phyloP scores from a whole-genome alignment of 2,797 vertebrate species.

The Clarias fuscus region DNA sequence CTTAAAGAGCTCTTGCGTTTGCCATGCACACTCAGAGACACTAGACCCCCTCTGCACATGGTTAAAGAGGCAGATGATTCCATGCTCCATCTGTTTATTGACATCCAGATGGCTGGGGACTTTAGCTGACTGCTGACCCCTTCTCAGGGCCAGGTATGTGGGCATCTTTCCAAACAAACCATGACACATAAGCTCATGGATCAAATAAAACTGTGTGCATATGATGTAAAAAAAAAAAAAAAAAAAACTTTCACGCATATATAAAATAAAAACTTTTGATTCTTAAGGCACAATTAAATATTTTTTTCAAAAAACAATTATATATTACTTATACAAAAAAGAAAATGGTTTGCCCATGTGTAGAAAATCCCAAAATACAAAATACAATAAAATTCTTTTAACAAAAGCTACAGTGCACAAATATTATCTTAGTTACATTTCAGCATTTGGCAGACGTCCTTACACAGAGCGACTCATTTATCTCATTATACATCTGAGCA shows the following conservation, averaged over 20 bases:
- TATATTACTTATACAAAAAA: neutral
- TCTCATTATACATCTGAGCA: no score
- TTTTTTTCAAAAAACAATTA: neutral
- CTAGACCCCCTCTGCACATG: conserved; percentile 32
- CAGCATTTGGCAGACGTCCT: no score
- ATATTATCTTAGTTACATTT: no score
- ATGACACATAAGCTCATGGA: neutral
- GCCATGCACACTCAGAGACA: neutral
- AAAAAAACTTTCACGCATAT: neutral
- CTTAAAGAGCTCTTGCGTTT: neutral
- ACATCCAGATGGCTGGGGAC: conserved; percentile 48
- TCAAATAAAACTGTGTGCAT: neutral
- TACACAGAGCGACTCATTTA: no score
- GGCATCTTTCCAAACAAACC: conserved; percentile 41
- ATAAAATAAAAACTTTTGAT: neutral
- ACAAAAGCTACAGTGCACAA: neutral
- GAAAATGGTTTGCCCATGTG: neutral
- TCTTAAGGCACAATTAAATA: neutral
- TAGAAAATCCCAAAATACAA: neutral
- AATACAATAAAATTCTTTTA: neutral
- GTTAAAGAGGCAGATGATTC: conserved; percentile 44
- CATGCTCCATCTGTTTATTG: conserved; percentile 50
- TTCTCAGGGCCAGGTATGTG: conserved; percentile 41
- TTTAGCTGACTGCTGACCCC: conserved; percentile 31
- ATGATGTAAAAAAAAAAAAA: neutral